These are phyloP conservation scores for Dendrocincla tyrannina DNA, from an alignment of 2,797 vertebrate genomes.

Conservation along the genomic window DNA sequence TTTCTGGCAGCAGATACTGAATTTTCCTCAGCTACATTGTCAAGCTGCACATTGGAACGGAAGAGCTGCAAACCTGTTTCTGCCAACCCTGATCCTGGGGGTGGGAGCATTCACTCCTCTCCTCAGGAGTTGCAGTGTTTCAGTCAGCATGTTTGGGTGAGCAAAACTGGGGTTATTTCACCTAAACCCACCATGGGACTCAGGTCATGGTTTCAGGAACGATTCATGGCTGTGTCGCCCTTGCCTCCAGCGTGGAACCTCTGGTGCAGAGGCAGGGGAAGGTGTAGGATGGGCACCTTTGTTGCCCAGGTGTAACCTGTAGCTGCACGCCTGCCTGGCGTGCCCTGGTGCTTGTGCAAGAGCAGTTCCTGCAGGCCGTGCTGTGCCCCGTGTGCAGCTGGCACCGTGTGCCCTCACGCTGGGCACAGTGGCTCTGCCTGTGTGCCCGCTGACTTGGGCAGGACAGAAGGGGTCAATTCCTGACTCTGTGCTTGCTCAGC, in stretches of 20 bases:
- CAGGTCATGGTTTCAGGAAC: not conserved
- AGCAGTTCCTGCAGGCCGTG: not conserved
- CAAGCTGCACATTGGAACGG: not conserved
- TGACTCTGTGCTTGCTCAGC: not conserved
- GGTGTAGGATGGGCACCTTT: not conserved
- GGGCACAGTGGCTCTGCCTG: accelerated
- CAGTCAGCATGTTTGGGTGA: not conserved
- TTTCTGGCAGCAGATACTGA: not conserved
- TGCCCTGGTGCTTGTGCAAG: not conserved
- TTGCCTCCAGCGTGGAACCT: not conserved
- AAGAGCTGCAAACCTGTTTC: not conserved
- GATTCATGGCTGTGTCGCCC: not conserved
- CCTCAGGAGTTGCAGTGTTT: not conserved
- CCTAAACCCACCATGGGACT: not conserved
- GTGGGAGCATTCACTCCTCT: not conserved
- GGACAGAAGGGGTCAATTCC: not conserved
- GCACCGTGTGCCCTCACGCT: accelerated
- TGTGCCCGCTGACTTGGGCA: not conserved
- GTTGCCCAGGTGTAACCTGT: not conserved
- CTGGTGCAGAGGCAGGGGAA: not conserved
- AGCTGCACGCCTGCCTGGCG: not conserved
- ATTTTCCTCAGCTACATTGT: accelerated
- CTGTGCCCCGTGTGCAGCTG: not conserved
- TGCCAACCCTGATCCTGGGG: accelerated
- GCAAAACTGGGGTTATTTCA: not conserved